A percentile compares a stretch with the other conserved stretches of the same genome.
These are phyloP conservation scores for Neoscelio sp. DNA, from an alignment of 2,888 invertebrate genomes.

Conservation along the genomic window DNA sequence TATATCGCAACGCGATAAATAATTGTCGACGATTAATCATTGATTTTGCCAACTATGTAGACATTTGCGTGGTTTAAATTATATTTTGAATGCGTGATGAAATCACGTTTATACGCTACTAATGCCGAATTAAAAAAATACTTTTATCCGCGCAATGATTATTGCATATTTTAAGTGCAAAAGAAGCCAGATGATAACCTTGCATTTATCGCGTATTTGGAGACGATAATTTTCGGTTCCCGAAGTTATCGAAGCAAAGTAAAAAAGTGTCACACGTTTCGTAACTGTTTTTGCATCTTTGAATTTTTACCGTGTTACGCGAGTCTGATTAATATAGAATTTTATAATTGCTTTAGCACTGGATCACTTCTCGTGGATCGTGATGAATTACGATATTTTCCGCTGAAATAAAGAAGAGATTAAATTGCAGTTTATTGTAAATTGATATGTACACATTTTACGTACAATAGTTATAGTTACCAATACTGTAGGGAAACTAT, in stretches of 20 bases:
- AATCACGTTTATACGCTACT: neutral
- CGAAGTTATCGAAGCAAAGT: neutral
- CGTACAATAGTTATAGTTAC: no score
- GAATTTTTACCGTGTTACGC: neutral
- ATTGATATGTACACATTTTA: no score
- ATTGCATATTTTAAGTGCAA: constrained; percentile 17
- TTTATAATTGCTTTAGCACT: no score
- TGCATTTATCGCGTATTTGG: constrained; percentile 25
- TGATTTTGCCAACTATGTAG: neutral
- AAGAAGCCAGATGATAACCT: constrained; percentile 33
- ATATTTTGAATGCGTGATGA: constrained; percentile 26
- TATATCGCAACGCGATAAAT: constrained; percentile 20
- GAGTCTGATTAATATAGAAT: no score
- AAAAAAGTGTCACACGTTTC: constrained; percentile 16
- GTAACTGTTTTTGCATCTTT: constrained; percentile 26
- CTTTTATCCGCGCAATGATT: constrained; percentile 22
- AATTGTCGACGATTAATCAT: constrained; percentile 20
- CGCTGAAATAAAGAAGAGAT: no score
- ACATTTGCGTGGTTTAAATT: neutral
- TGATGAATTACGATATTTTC: no score
- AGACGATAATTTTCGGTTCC: constrained; percentile 12
- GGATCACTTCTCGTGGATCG: no score
- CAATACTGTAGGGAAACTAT: no score
- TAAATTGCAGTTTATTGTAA: no score
- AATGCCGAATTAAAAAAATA: constrained; percentile 19